Evolutionary conservation across 2,113 vertebrate genomes (phyloP), one percentile per base, ranked within the genome.

Genomic region (Brachirus orientalis): DNA sequence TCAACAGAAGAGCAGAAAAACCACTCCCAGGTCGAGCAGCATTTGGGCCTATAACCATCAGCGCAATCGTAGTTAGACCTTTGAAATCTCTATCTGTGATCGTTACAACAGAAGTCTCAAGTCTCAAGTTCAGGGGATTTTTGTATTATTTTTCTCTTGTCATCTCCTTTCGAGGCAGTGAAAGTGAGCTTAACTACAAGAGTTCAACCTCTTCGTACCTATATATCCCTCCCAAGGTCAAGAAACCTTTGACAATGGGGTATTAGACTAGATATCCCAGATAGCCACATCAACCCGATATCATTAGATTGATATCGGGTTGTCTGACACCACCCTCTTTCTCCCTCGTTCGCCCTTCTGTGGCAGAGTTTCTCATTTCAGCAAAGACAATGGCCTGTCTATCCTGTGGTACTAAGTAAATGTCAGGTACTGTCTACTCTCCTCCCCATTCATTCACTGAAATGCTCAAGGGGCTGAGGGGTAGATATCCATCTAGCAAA

Each of bases 221-320:
- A 68, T 86, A 68, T 86, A 77, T 75, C 87, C 93, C 91, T 94
- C 90, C 89, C 91, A 91, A 90, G 71, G 75, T 69, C 67, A 89
- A 63, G 86, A 86, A 80, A 71, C 84, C 82, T 59, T 44, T 22
- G 71, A 92, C 91, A 94, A 91, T 89, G 84, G 60, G 88, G 84
- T 78, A 75, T 91, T 60, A 65, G 84, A 82, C 83, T 77, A 79
- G 80, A 84, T 88, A 80, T 79, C 77, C 80, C 71, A 71, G 86
- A 90, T 87, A 94, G 94, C 92, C 80, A 62, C 94, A 94, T 92
- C 89, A 55, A 85, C 82, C 72, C 87, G 79, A 94, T 93, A 89
- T 92, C 92, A 94, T 95, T 91, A 93, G 93, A 95, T 96, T 93
- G 93, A 90, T 94, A 95, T 95, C 93, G 92, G 72, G 75, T 87